phyloP scores from a whole-genome alignment of 2,888 invertebrate genomes.

The Drosophila imparisetae region DNA sequence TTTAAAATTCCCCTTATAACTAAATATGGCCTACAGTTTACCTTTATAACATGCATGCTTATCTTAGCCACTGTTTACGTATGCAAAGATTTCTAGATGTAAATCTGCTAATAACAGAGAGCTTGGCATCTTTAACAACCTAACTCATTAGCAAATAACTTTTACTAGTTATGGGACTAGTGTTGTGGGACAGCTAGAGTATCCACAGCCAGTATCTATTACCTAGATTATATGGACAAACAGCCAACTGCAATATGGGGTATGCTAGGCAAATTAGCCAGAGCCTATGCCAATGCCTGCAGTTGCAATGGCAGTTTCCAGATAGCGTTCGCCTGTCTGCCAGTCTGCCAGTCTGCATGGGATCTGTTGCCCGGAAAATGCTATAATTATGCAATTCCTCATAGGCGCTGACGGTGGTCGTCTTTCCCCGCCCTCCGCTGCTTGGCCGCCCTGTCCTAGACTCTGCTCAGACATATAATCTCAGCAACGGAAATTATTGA shows the following conservation, averaged over 20 bases:
- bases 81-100: slow-evolving; percentile 1
- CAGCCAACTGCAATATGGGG: slow-evolving; percentile 47
- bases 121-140: not conserved
- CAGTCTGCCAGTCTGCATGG: slow-evolving; percentile 17
- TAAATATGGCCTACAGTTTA: not conserved
- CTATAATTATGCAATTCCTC: slow-evolving; percentile 84
- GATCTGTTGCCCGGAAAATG: slow-evolving; percentile 63
- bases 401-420: slow-evolving; percentile 82
- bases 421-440: slow-evolving; percentile 24
- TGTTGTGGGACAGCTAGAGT: slow-evolving; percentile 10
- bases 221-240: slow-evolving; percentile 56
- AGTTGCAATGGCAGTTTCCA: slow-evolving; percentile 4
- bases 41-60: not conserved
- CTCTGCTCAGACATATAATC: slow-evolving; percentile 59
- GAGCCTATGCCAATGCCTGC: slow-evolving; percentile 47
- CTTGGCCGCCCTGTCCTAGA: not conserved
- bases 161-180: not conserved
- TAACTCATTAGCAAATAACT: slow-evolving; percentile 18
- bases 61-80: not conserved
- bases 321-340: slow-evolving; percentile 15
- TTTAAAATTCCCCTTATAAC: not conserved
- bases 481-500: slow-evolving; percentile 76
- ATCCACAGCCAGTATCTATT: slow-evolving; percentile 39
- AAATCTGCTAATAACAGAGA: not conserved
- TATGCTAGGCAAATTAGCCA: slow-evolving; percentile 68